Conservation (phyloP, 1,140 invertebrate species). For the Whitmania pigra region DNA sequence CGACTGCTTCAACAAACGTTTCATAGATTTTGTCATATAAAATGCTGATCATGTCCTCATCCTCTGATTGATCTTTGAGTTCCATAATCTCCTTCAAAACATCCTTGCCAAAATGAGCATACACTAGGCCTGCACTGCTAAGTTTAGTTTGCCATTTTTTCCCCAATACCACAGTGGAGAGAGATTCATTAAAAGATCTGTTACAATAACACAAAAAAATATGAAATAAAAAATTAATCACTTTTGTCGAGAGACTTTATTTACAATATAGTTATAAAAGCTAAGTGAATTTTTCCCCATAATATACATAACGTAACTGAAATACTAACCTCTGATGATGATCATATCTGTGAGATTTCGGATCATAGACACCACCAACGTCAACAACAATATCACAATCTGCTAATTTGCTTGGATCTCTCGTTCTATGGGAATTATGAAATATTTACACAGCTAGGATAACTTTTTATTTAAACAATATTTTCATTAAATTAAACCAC, state of each 20-base stretch:
- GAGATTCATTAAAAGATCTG: constrained; percentile 56
- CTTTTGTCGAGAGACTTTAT: background rate
- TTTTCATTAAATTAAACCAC: background rate
- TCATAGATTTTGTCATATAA: constrained; percentile 78
- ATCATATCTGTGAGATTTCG: constrained; percentile 64
- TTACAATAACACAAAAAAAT: constrained; percentile 34
- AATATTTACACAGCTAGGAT: constrained; percentile 14
- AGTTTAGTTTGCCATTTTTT: constrained; percentile 57
- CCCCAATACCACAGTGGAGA: constrained; percentile 48
- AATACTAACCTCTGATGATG: constrained; percentile 70
- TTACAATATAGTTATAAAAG: too few relatives aligned
- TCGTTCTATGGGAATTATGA: constrained; percentile 41
- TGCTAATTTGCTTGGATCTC: constrained; percentile 55
- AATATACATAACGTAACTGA: too few relatives aligned
- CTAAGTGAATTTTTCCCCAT: too few relatives aligned
- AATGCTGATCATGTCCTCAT: constrained; percentile 34
- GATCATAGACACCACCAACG: constrained; percentile 80
- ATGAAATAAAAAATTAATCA: constrained; percentile 15
- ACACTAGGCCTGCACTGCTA: constrained; percentile 88
- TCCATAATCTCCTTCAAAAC: constrained; percentile 52
- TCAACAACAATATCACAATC: constrained; percentile 89
- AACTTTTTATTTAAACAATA: background rate
- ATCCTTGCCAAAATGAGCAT: constrained; percentile 73
- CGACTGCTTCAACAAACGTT: constrained; percentile 79
- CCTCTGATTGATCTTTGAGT: constrained; percentile 6